A percentile compares a stretch with the other conserved stretches of the same genome.
Evolutionary conservation across 2,113 vertebrate genomes (phyloP).

Genomic region (Apteryx mantelli): DNA sequence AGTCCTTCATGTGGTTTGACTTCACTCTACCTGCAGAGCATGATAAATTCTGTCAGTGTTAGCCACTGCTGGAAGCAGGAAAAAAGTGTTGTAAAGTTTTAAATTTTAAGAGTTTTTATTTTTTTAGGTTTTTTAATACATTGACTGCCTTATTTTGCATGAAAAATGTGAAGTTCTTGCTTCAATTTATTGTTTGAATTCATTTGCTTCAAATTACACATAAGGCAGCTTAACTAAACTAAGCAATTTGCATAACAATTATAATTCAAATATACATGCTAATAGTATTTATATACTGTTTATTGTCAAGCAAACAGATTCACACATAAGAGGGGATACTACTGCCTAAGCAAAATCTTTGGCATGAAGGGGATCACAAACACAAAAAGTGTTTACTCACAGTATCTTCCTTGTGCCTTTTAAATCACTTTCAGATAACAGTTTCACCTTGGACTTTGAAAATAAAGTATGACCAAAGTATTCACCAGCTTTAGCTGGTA

Average conservation of each 20-base stretch:
- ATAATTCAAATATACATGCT: not conserved
- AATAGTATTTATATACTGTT: not conserved
- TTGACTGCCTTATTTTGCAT: conserved; percentile 18
- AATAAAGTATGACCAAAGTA: not conserved
- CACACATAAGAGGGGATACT: not conserved
- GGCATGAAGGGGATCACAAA: not conserved
- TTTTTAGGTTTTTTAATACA: conserved; percentile 2
- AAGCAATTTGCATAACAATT: not conserved
- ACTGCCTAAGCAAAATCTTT: not conserved
- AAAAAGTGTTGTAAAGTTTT: not conserved
- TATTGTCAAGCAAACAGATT: not conserved
- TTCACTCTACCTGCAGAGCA: not conserved
- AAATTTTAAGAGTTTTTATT: conserved; percentile 7
- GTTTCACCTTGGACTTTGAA: not conserved
- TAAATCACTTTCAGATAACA: not conserved
- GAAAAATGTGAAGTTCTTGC: not conserved
- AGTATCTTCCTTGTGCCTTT: not conserved
- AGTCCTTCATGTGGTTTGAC: not conserved
- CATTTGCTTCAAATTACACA: conserved; percentile 1
- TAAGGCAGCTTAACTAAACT: not conserved
- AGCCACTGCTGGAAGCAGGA: not conserved
- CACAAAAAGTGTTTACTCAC: not conserved
- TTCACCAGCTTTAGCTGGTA: not conserved
- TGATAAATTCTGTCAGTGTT: not conserved
- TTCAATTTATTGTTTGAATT: not conserved